phyloP scores from a whole-genome alignment of 2,888 invertebrate species.

The Ditula angustiorana region DNA sequence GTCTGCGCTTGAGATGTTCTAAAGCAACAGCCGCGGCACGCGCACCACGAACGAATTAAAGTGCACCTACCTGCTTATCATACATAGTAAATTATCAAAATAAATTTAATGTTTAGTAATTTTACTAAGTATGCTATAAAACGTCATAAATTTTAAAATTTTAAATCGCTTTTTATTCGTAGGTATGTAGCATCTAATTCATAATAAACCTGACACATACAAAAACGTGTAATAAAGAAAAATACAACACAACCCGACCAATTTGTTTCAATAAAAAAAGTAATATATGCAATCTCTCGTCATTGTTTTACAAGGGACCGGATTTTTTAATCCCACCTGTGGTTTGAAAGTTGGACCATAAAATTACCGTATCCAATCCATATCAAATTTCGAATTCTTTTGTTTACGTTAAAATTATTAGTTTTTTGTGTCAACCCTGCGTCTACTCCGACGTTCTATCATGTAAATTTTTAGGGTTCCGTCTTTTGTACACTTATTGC shows the following conservation, averaged over 20 bases:
- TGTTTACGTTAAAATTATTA: slow-evolving; percentile 14
- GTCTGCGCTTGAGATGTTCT: no score
- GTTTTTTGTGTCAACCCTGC: slow-evolving; percentile 20
- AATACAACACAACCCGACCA: background rate
- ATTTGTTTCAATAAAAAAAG: slow-evolving; percentile 3
- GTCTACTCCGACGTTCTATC: slow-evolving; percentile 12
- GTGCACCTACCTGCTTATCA: no score
- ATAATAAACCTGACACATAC: no score
- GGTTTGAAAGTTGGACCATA: slow-evolving; percentile 12
- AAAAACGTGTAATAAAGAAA: background rate
- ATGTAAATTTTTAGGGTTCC: background rate
- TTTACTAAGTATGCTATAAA: no score
- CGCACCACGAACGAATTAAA: no score
- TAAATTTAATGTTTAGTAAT: no score
- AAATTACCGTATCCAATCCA: slow-evolving; percentile 30
- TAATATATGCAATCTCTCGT: slow-evolving; percentile 9
- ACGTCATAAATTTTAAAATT: no score
- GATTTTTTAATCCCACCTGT: slow-evolving; percentile 21
- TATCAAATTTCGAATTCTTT: slow-evolving; percentile 35
- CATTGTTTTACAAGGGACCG: slow-evolving; percentile 27
- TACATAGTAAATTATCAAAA: no score
- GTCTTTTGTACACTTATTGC: no score
- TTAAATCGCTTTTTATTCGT: no score
- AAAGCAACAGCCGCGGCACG: no score
- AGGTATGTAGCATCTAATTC: no score